Base-by-base conservation (phyloP, 1,140 invertebrate genomes). In the Brevipalpus yothersi region DNA sequence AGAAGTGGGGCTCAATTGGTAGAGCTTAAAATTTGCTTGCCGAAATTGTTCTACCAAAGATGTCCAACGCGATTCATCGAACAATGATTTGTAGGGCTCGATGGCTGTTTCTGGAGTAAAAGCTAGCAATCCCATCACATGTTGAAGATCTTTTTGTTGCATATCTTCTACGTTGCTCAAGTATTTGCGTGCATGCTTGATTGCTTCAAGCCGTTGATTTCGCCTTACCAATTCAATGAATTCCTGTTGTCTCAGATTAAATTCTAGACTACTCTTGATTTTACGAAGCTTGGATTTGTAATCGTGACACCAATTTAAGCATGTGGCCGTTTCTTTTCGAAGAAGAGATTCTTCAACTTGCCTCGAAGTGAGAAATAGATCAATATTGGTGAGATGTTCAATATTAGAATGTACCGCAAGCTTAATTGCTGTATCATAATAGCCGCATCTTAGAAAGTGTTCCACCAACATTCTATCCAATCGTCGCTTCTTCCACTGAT, bases 221-320 rank as follows among this genome's bases (percentile, higher is more conserved):
- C 78, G 74, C 63, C 86, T 79, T n/a, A 97, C 82, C 19, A 95
- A 70, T 73, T 97, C 93, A 55, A 97, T 83, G 69, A 95, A 95
- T 71, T 96, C 92, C 72, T 89, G 86, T 65, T 93, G 82, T 31
- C 90, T 78, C 59, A 96, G 76, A 70, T 91, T 90, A 68, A 94
- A 94, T 61, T 78, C 76, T 39, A 77, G 64, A 12, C 68, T 63
- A 64, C 71, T 71, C 64, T 87, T 86, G 58, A 93, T 77, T 74
- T 94, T 95, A 51, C 90, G 76, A 53, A 96, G 76, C 69, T 95
- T 96, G 4, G 89, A 93, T 69, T 88, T 84, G 74, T 98, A 96
- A 67, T 97, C 93, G 67, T 89, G 83, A 69, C 92, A 95, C 93
- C 93, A 98, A 56, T 82, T 77, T n/a, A 95, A 76, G 69, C 91